Base-by-base conservation (phyloP, 2,888 invertebrate species). In the Dorcus parallelipipedus region DNA sequence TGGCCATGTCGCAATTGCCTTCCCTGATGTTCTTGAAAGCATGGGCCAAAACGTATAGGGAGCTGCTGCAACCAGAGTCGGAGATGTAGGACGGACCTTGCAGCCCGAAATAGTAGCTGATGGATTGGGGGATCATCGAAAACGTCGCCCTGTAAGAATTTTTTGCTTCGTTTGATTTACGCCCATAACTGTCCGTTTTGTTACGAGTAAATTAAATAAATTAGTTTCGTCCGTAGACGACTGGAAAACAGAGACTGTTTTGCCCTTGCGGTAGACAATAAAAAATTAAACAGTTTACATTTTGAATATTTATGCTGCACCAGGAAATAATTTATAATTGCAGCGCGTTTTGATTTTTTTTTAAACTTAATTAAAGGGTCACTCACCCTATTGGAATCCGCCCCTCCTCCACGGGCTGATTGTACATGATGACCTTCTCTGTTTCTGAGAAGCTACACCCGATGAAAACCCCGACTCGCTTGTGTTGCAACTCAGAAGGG, bases 11-110 rank as follows among this genome's bases (percentile, higher is more conserved):
- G 71, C 95, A 94, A 61, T 88, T 85, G 0, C 93, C 95, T 64
- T 85, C 85, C 40, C 90, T 81, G 47, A 95, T 86, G 0, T 91
- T 85, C 49, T 84, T 82, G 74, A 88, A 91, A 9, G 91, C 93
- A 63, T 89, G 88, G 69, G 96, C 93, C 56, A 97, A 65, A 0
- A 95, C 96, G 67, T 91, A 87, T 64, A 95, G 82, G 7, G 95
- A 92, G 55, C 96, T 96, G n/a, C 95, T 95, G 76, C 97, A 97
- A 0, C 97, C 97, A 0, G 96, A 94, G 78, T 97, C 97, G 8
- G 94, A 9, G 33, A 90, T 84, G 79, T 88, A 92, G 9, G 93
- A 93, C 0, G 95, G 95, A 0, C 96, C 94, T 66, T 88, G 88
- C 14, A 92, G 82, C 17, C 93, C 93, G 59, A 96, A 83, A 79